These are phyloP conservation scores for Montipora cactus DNA, from an alignment of 64 coral and sea anemone genomes.

Conservation along the genomic window DNA sequence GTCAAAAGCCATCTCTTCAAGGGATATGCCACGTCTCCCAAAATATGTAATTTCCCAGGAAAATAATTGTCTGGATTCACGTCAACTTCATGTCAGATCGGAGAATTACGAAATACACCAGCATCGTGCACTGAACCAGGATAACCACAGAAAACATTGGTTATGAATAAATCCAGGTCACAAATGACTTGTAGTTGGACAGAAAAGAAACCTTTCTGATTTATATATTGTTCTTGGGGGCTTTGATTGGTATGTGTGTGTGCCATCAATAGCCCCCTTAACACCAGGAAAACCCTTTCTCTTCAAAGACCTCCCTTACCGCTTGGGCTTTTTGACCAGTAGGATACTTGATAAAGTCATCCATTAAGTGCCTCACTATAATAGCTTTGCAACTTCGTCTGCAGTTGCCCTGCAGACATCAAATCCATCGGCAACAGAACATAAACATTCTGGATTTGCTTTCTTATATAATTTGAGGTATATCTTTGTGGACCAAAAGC, in stretches of 20 bases:
- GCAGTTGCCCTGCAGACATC: slow-evolving; percentile 23
- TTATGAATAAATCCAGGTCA: slow-evolving; percentile 51
- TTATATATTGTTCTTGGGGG: slow-evolving; percentile 40
- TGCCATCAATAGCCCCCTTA: slow-evolving; percentile 51
- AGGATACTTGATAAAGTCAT: slow-evolving; percentile 50
- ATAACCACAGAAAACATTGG: slow-evolving; percentile 66
- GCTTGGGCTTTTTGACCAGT: slow-evolving; percentile 11
- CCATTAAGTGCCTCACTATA: slow-evolving; percentile 20
- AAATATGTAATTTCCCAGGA: slow-evolving; percentile 64
- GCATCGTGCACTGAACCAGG: slow-evolving; percentile 66
- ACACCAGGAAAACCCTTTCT: slow-evolving; percentile 50
- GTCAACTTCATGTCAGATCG: slow-evolving; percentile 52
- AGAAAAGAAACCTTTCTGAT: slow-evolving; percentile 50
- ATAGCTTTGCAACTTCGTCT: slow-evolving; percentile 44
- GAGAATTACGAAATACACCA: slow-evolving; percentile 50
- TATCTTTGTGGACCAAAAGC: slow-evolving; percentile 26
- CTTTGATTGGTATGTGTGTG: slow-evolving; percentile 52
- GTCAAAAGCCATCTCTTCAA: slow-evolving; percentile 63
- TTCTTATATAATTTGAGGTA: slow-evolving; percentile 47
- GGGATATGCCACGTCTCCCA: slow-evolving; percentile 63
- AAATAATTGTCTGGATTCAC: slow-evolving; percentile 52
- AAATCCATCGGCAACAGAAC: slow-evolving; percentile 55
- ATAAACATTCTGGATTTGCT: slow-evolving; percentile 63
- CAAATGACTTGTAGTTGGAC: slow-evolving; percentile 42
- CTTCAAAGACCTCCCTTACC: slow-evolving; percentile 44